phyloP scores from a whole-genome alignment of 2,113 vertebrate species.

The rat (Rattus norvegicus) region GRCr8 NC_086024.1:23546501-23547000 shows the following conservation, averaged over 20 bases:
- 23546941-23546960: neutral
- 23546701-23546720: neutral
- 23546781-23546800: neutral
- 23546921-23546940: too few species aligned
- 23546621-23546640: neutral
- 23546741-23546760: neutral
- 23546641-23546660: neutral
- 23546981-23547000: neutral
- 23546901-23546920: neutral
- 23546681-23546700: neutral
- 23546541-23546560: neutral
- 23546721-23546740: neutral
- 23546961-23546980: neutral
- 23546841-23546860: neutral
- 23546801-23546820: too few species aligned
- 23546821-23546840: neutral
- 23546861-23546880: neutral
- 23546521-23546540: neutral
- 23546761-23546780: neutral
- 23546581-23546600: neutral
- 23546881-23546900: neutral
- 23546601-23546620: neutral
- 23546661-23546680: conserved; percentile 14
- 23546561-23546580: neutral
- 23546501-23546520: neutral